These are phyloP conservation scores for Dynastes maya DNA, from an alignment of 2,888 invertebrate species.

Conservation along the genomic window DNA sequence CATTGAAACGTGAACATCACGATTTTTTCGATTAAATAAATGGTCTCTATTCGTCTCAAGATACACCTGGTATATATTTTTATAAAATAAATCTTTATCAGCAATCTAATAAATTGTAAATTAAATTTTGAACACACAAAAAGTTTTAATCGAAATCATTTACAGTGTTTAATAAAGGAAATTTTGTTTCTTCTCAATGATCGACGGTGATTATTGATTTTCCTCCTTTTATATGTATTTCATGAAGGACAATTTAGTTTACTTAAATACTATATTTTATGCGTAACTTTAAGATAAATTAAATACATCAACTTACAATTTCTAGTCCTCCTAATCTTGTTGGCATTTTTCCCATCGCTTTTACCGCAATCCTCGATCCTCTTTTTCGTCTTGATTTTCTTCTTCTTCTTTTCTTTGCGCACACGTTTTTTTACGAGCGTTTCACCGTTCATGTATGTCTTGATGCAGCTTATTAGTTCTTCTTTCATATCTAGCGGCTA, in stretches of 20 bases:
- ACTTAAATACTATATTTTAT: too few relatives aligned
- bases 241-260: too few relatives aligned
- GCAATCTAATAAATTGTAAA: too few relatives aligned
- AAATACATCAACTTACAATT: conserved; percentile 58
- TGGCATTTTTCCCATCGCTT: conserved; percentile 40
- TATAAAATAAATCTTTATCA: too few relatives aligned
- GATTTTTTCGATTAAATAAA: too few relatives aligned
- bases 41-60: too few relatives aligned
- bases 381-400: conserved; percentile 56
- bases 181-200: neutral
- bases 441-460: conserved; percentile 62
- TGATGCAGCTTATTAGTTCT: conserved; percentile 63
- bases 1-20: too few relatives aligned
- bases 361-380: conserved; percentile 46
- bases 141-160: neutral
- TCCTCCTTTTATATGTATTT: too few relatives aligned
- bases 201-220: too few relatives aligned
- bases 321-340: conserved; percentile 54
- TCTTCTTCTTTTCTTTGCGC: conserved; percentile 55
- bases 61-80: too few relatives aligned
- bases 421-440: conserved; percentile 53
- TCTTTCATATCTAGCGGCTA: conserved; percentile 59
- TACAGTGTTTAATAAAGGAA: neutral
- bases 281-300: too few relatives aligned
- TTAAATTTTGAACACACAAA: too few relatives aligned